Base-by-base conservation (phyloP, 2,113 vertebrate genomes). In the Polypterus senegalus region DNA sequence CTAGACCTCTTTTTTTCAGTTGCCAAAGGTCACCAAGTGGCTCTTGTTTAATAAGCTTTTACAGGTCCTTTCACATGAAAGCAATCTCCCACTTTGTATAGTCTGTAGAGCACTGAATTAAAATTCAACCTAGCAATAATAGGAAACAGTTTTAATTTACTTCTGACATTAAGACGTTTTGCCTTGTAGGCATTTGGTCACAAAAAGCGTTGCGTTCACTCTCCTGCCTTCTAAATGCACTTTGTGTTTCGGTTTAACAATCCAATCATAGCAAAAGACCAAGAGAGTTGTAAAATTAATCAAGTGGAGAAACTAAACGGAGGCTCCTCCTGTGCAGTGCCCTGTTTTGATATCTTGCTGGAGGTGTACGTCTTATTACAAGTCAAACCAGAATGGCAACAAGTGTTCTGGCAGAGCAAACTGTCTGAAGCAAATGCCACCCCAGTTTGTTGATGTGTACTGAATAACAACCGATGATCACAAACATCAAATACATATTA, bases 231-330 rank as follows among this genome's bases (percentile, higher is more conserved):
- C 79, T 82, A 86, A 80, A 87, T 88, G 85, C 81, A 83, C 89
- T 89, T 86, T 86, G 75, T 92, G 90, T 92, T 91, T 89, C 87
- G 83, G 83, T 89, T 85, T 88, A 91, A 90, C 89, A 92, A 91
- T 92, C 86, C 90, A 93, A 94, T 94, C 91, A 92, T 90, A 86
- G 82, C 83, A 79, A 95, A 97, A 97, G 91, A 94, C 92, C 91
- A 97, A 89, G 89, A 80, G 73, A 87, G 86, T 81, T 91, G 91
- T 92, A 91, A 93, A 97, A 87, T 87, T 90, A 92, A 89, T 88
- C 90, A 97, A 93, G 91, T 78, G 79, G 81, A 81, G 78, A 80
- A 78, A 81, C 70, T 63, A 76, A 77, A 78, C 84, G 75, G 76
- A 70, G 79, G 78, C 79, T 76, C 71, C 67, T 82, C 76, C 58